Conservation (phyloP, 2,797 vertebrate genomes). For the Tinamus major region DNA sequence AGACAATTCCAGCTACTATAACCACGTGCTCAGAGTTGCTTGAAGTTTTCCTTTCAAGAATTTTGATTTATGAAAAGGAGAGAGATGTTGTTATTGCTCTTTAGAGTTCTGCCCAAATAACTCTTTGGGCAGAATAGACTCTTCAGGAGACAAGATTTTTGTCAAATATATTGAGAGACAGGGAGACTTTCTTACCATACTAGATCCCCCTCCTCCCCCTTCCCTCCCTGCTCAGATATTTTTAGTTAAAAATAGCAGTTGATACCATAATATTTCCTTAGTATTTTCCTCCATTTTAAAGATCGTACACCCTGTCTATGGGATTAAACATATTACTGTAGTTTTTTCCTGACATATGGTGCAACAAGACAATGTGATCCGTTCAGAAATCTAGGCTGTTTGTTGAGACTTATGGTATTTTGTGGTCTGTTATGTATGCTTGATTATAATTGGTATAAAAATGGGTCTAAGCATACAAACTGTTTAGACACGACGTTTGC, state of each 20-base stretch:
- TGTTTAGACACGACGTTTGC: slow-evolving; percentile 49
- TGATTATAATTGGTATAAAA: slow-evolving; percentile 67
- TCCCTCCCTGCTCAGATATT: not conserved
- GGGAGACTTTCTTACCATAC: not conserved
- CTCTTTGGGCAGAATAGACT: not conserved
- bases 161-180: not conserved
- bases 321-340: slow-evolving; percentile 52
- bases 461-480: slow-evolving; percentile 63
- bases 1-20: not conserved
- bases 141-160: slow-evolving; percentile 26
- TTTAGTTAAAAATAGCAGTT: slow-evolving; percentile 24
- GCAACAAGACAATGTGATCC: slow-evolving; percentile 65
- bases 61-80: slow-evolving; percentile 22
- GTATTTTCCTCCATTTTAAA: slow-evolving; percentile 32
- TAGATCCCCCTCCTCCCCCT: too few relatives aligned
- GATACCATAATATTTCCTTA: not conserved
- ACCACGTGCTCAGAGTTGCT: slow-evolving; percentile 23
- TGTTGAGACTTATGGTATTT: slow-evolving; percentile 61
- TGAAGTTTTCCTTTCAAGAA: slow-evolving; percentile 15
- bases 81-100: not conserved
- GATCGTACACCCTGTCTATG: not conserved
- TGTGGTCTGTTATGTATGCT: slow-evolving; percentile 55
- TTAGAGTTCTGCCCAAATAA: not conserved
- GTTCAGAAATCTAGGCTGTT: slow-evolving; percentile 65
- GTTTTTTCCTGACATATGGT: slow-evolving; percentile 72